Base-by-base conservation (phyloP, 2,797 vertebrate genomes). In the Parambassis ranga region DNA sequence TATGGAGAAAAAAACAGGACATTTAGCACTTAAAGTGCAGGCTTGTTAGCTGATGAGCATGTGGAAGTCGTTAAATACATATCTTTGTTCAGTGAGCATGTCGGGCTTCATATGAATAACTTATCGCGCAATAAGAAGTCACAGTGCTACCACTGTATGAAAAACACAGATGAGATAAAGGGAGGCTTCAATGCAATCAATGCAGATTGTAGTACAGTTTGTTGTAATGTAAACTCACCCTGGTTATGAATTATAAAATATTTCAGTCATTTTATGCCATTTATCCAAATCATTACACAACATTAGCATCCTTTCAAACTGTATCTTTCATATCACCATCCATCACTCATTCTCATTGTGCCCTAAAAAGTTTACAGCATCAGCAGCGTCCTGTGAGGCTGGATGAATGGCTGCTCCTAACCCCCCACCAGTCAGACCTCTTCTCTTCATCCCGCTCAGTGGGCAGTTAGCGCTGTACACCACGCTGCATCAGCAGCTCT, bases 371-470 rank as follows among this genome's bases (percentile, higher is more conserved):
- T 75, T 35, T 56, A 52, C 66, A 82, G 61, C 81, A 71, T 71
- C 71, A 71, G 68, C 46, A 39, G 65, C 43, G 43, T 56, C 70
- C 53, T 20, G 48, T 47, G 44, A 62, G 44, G 51, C 28, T 2
- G 9, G 19, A 57, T 77, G 65, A 77, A 72, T 76, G 73, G 61
- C 67, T 53, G 36, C 63, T 56, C 66, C 69, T 52, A 51, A 71
- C 79, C 81, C 62, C 64, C 57, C 3, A n/a, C n/a, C 2, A 23
- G 51, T 63, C 64, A 67, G 46, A 76, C 44, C 64, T 39, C 68
- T 39, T 48, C 65, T 56, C 65, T 47, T 71, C 31, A 22, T 64
- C 61, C 70, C 13, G 42, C 67, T 78, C 42, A 62, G 87, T 83
- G 73, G 26, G 55, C 8, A 6, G 76, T 75, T 63, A 84, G 50